Base-by-base conservation (phyloP, 1,140 invertebrate genomes). In the Drosophila ficusphila region DNA sequence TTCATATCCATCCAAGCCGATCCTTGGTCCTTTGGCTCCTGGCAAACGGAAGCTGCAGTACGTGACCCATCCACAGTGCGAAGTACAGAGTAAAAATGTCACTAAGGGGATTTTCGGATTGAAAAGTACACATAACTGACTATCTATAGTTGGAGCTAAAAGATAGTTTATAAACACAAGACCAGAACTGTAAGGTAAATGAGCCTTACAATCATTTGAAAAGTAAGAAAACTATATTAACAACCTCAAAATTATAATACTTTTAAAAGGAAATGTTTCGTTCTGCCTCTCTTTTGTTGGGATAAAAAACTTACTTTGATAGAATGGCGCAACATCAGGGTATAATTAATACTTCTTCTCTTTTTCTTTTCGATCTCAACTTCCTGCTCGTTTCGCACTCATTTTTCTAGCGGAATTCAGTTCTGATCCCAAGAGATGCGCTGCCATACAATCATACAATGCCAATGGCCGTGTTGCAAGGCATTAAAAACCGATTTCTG, bases 401-500 rank as follows among this genome's bases (percentile, higher is more conserved):
- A 9, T 9, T 6, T 27, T 11, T 21, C 9, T 16, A 33, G 18
- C 14, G 9, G 16, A 58, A 38, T 38, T 14, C 56, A 8, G 8
- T 16, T 14, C 23, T 29, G 2, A 14, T 25, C 23, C 18, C 44
- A 18, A 11, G 23, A 47, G 9, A 31, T 4, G 25, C 5, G 2
- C 44, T 31, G 14, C 38, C 34, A 46, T 23, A 19, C 18, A 56
- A n/a, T n/a, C n/a, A n/a, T n/a, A n/a, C n/a, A n/a, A n/a, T n/a
- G n/a, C n/a, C n/a, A n/a, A 54, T 6, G 16, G 16, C 25, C 12
- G 18, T 21, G n/a, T n/a, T n/a, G 42, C 19, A 44, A 42, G 36
- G 57, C 70, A 75, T 75, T 76, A 79, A 74, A 79, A 76, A 62
- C 51, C 74, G 72, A 76, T 81, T 81, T 81, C 58, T 70, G 52